Base-by-base conservation (phyloP, 1,140 invertebrate species). In the Dreissena rostriformis region DNA sequence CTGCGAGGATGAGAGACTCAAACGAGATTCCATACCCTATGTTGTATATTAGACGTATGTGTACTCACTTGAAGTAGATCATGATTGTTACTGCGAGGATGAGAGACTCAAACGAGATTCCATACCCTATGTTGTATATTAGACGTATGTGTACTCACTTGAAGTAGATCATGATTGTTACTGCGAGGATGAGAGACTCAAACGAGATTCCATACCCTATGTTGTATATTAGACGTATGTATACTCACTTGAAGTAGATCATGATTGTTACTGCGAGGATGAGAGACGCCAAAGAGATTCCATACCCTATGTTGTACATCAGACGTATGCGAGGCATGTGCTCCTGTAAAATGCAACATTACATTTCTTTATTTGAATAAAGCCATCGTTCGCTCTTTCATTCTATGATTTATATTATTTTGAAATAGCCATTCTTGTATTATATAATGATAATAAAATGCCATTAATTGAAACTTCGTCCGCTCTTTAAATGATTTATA, bases 21-120 rank as follows among this genome's bases (percentile, higher is more conserved):
- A 92, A 79, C 0, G 91, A 92, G 4, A 90, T 83, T n/a, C 90
- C 89, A 83, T 92, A 92, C 15, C 91, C 91, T 19, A 91, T 85
- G 26, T 86, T 90, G 66, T 88, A 90, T 81, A 92, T 87, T 29
- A 90, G 74, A 0, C 74, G 78, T 26, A 91, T 87, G 1, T 78
- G 84, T 0, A 70, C 86, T 86, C 86, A 91, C 91, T 85, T 90
- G 79, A 92, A 89, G 28, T 75, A 81, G 4, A 90, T 51, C 89
- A 92, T 91, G 61, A 92, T 87, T 14, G 55, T 2, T 0, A 88
- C 87, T 19, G 91, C 91, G 8, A 92, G 28, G 1, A 89, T 28
- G 12, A 92, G 75, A 5, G 87, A 86, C 0, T 84, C 88, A 12
- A 92, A 79, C 0, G 91, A 92, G 4, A 90, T 83, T n/a, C 90